These are phyloP conservation scores for Electrophaes corylata DNA, from an alignment of 2,888 invertebrate species.

Conservation along the genomic window DNA sequence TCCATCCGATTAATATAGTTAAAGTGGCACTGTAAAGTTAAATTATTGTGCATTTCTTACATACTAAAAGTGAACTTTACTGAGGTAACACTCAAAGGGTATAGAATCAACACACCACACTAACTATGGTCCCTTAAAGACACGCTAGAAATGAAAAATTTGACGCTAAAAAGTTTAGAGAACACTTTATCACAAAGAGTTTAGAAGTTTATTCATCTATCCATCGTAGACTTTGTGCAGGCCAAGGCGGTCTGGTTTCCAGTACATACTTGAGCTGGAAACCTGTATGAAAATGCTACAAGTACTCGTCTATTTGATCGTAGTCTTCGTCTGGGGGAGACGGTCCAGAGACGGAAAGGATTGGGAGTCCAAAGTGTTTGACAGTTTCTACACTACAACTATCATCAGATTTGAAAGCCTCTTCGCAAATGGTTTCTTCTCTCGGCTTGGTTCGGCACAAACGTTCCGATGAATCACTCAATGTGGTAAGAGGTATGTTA, in stretches of 20 bases:
- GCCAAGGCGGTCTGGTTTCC: conserved; percentile 78
- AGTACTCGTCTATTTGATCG: conserved; percentile 85
- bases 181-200: conserved; percentile 57
- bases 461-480: conserved; percentile 80
- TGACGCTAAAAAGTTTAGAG: conserved; percentile 56
- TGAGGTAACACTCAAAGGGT: conserved; percentile 42
- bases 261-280: conserved; percentile 81
- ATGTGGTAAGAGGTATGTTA: conserved; percentile 76
- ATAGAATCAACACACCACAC: conserved; percentile 62
- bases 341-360: conserved; percentile 91
- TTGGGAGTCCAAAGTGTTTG: conserved; percentile 88
- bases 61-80: conserved; percentile 57
- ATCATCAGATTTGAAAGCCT: conserved; percentile 75
- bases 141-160: conserved; percentile 59
- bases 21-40: conserved; percentile 76
- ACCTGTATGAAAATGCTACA: conserved; percentile 84
- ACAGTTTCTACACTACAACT: conserved; percentile 81
- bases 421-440: conserved; percentile 78
- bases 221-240: conserved; percentile 68
- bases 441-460: conserved; percentile 73
- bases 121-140: conserved; percentile 77
- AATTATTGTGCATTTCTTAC: conserved; percentile 75
- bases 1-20: conserved; percentile 55
- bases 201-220: conserved; percentile 55
- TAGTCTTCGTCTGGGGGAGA: conserved; percentile 90